These are phyloP conservation scores for Lochmaea crataegi DNA, from an alignment of 2,888 invertebrate species.

Conservation along the genomic window DNA sequence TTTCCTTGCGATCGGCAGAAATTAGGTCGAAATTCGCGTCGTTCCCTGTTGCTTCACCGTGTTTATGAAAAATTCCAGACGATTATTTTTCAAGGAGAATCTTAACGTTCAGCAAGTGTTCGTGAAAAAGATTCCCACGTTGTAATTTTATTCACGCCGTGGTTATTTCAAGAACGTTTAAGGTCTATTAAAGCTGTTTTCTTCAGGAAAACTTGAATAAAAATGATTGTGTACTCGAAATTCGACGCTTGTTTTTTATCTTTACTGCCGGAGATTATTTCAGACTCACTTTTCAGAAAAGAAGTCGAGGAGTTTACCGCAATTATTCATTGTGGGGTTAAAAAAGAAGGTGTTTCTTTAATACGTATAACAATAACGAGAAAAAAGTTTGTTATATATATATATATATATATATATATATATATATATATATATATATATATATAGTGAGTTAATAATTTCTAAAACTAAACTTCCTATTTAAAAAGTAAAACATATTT, in stretches of 20 bases:
- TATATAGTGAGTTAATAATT: too few species aligned
- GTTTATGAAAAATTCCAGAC: slow-evolving; percentile 40
- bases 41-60: slow-evolving; percentile 31
- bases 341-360: slow-evolving; percentile 13
- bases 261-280: slow-evolving; percentile 31
- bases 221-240: slow-evolving; percentile 43
- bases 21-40: slow-evolving; percentile 35
- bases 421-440: too few species aligned
- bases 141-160: slow-evolving; percentile 50
- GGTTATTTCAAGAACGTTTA: slow-evolving; percentile 46
- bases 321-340: slow-evolving; percentile 19
- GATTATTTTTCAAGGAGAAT: slow-evolving; percentile 45
- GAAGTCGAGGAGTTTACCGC: slow-evolving; percentile 24
- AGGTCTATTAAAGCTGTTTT: slow-evolving; percentile 46
- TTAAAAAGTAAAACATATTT: too few species aligned
- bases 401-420: too few species aligned
- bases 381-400: too few species aligned
- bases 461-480: too few species aligned
- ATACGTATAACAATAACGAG: background rate
- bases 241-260: slow-evolving; percentile 36
- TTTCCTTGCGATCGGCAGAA: slow-evolving; percentile 33
- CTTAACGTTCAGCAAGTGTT: slow-evolving; percentile 46
- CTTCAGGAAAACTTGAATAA: slow-evolving; percentile 42
- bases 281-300: slow-evolving; percentile 17
- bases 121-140: slow-evolving; percentile 52